These are phyloP conservation scores for Phyllotreta striolata DNA, from an alignment of 2,888 invertebrate species.

Conservation along the genomic window DNA sequence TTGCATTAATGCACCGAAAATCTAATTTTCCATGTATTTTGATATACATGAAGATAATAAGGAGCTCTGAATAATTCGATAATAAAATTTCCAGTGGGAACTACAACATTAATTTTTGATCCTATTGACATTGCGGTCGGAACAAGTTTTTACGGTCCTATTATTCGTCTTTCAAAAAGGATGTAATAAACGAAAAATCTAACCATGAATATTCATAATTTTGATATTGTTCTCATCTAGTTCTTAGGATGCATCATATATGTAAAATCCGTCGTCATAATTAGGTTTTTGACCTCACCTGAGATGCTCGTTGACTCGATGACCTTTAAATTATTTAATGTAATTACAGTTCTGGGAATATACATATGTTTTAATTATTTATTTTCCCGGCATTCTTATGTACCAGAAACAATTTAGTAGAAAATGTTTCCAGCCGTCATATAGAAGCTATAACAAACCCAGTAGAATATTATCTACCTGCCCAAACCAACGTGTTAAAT, in stretches of 20 bases:
- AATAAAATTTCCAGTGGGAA: conserved; percentile 18
- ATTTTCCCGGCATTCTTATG: conserved; percentile 34
- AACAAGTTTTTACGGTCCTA: background rate
- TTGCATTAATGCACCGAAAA: conserved; percentile 16
- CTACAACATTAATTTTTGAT: background rate
- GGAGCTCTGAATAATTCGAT: background rate
- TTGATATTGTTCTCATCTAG: conserved; percentile 27
- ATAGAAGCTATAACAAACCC: conserved; percentile 24
- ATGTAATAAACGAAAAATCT: conserved; percentile 18
- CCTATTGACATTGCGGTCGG: conserved; percentile 16
- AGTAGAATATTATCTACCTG: conserved; percentile 29
- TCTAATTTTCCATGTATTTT: conserved; percentile 14
- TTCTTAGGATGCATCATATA: conserved; percentile 23
- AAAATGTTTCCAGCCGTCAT: conserved; percentile 29
- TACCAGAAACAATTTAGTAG: conserved; percentile 31
- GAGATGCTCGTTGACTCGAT: conserved; percentile 52
- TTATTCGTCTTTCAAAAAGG: background rate
- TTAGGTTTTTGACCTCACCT: conserved; percentile 55
- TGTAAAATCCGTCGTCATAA: conserved; percentile 41
- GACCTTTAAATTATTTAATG: conserved; percentile 56
- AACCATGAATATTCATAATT: conserved; percentile 23
- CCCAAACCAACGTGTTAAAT: conserved; percentile 30
- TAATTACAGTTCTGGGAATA: conserved; percentile 54
- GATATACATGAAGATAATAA: too few relatives aligned
- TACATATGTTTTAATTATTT: conserved; percentile 53